A percentile compares a stretch with the other conserved stretches of the same genome.
Conservation (phyloP, 2,888 invertebrate genomes). For the Lithophane leautieri region DNA sequence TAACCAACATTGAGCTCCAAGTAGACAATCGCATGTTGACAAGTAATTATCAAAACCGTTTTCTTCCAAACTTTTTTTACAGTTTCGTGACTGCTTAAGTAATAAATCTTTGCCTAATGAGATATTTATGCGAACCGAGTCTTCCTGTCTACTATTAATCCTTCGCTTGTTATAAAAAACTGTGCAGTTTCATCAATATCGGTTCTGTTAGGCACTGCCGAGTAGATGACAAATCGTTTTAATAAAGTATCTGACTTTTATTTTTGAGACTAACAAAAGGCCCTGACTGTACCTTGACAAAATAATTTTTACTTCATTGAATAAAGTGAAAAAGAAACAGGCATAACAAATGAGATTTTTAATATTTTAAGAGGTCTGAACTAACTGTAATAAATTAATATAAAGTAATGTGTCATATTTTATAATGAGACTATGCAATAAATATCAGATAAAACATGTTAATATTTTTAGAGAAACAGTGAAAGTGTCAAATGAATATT, state of each 20-base stretch:
- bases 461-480: constrained; percentile 28
- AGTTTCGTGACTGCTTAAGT: constrained; percentile 87
- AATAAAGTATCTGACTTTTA: constrained; percentile 59
- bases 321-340: constrained; percentile 15
- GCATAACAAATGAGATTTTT: constrained; percentile 9
- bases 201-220: constrained; percentile 59
- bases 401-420: constrained; percentile 25
- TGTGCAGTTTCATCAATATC: constrained; percentile 79
- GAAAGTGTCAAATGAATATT: constrained; percentile 35
- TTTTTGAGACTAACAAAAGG: constrained; percentile 40
- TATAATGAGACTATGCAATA: constrained; percentile 34
- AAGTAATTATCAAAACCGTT: constrained; percentile 89
- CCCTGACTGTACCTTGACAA: constrained; percentile 45
- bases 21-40: constrained; percentile 90
- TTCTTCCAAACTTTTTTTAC: constrained; percentile 85
- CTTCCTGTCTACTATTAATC: constrained; percentile 88
- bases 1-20: constrained; percentile 80
- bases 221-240: constrained; percentile 66
- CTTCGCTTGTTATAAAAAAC: constrained; percentile 79
- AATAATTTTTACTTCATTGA: constrained; percentile 18
- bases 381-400: constrained; percentile 31
- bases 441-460: constrained; percentile 25
- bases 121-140: constrained; percentile 87
- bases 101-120: constrained; percentile 89
- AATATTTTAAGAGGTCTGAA: constrained; percentile 19